Percentiles rank a stretch among this genome's conserved stretches.
Evolutionary conservation across 2,113 vertebrate genomes (phyloP).

Genomic region (Proteles cristata): DNA sequence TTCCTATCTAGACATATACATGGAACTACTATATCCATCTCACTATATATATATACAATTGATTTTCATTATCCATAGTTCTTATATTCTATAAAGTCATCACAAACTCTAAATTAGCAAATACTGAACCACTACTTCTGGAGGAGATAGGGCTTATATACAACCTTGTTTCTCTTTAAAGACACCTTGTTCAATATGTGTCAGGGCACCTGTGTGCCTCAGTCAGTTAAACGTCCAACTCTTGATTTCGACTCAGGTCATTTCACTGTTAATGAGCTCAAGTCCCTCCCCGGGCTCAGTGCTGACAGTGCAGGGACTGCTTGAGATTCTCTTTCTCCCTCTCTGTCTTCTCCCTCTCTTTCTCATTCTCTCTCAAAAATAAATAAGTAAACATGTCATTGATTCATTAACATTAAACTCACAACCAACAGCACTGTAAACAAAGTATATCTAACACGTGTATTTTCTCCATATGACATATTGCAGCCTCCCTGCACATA

Average conservation of each 20-base stretch:
- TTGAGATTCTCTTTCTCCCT: too few species aligned
- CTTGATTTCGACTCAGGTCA: too few species aligned
- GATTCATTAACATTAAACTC: background rate
- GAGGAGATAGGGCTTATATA: background rate
- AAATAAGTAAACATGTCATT: too few species aligned
- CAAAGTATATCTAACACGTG: accelerated
- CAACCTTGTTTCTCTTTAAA: background rate
- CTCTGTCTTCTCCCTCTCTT: too few species aligned
- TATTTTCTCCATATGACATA: background rate
- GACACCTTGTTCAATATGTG: background rate
- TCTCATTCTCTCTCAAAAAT: too few species aligned
- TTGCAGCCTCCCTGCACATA: background rate
- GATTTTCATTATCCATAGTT: background rate
- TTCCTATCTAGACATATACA: background rate
- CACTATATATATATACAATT: too few species aligned
- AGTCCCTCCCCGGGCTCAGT: too few species aligned
- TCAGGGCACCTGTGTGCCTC: background rate
- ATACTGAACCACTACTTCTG: background rate
- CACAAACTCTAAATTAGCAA: background rate
- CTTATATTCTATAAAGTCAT: background rate
- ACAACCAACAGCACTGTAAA: background rate
- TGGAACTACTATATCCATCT: background rate
- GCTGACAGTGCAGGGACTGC: too few species aligned
- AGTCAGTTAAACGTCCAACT: too few species aligned
- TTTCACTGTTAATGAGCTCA: too few species aligned